Conservation (phyloP, 2,113 vertebrate genomes). For the Hyperopisus bebe region DNA sequence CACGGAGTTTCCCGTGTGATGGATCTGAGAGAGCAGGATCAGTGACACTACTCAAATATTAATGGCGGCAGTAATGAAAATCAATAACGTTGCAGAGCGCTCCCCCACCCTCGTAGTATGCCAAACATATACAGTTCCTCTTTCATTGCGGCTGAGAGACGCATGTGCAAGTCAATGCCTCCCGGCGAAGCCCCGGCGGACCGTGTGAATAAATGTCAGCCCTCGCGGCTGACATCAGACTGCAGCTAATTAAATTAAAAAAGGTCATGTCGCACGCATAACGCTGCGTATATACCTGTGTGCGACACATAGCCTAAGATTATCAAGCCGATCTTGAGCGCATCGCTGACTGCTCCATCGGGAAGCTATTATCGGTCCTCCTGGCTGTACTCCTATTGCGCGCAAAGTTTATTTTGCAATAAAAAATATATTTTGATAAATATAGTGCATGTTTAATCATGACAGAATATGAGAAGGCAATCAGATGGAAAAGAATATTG, state of each 20-base stretch:
- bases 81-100: conserved; percentile 1
- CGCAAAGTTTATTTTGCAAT: background rate
- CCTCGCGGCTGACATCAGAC: background rate
- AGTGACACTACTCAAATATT: conserved; percentile 9
- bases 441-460: background rate
- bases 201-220: background rate
- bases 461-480: background rate
- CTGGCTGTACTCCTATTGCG: background rate
- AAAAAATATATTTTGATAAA: background rate
- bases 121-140: conserved; percentile 10
- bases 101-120: background rate
- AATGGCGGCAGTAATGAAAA: conserved; percentile 14
- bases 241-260: conserved; percentile 17
- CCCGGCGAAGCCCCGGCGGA: background rate
- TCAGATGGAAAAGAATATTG: background rate
- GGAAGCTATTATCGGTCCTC: background rate
- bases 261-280: background rate
- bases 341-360: background rate
- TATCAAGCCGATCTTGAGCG: background rate
- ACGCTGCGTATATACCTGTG: background rate
- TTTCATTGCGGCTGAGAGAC: background rate
- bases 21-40: background rate
- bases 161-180: background rate
- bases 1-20: background rate
- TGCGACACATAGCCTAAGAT: background rate